These are phyloP conservation scores for Apus apus DNA, from an alignment of 2,113 vertebrate species.

Conservation along the genomic window DNA sequence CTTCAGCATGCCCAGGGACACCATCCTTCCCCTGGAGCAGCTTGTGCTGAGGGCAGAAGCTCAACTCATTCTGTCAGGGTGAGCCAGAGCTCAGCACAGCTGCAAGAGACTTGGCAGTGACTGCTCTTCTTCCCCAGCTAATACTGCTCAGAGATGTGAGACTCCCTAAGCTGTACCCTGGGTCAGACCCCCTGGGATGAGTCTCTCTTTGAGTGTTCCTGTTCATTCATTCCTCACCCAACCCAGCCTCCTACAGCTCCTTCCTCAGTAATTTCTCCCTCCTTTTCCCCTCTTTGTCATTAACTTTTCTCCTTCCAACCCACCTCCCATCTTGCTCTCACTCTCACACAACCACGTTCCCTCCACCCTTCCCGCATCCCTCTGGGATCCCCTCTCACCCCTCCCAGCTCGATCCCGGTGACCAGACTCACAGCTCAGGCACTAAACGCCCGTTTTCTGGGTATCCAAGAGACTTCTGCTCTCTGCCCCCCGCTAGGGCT, in stretches of 20 bases:
- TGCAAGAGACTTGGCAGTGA: not conserved
- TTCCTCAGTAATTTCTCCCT: slow-evolving; percentile 15
- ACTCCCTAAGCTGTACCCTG: not conserved
- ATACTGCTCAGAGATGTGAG: not conserved
- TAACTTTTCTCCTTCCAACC: not conserved
- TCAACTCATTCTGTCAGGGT: accelerated
- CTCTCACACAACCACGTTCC: not conserved
- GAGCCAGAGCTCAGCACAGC: not conserved
- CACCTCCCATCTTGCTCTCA: not conserved
- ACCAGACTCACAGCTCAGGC: not conserved
- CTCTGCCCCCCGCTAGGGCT: not conserved
- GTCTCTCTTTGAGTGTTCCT: not conserved
- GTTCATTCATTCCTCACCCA: slow-evolving; percentile 10
- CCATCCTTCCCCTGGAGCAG: accelerated
- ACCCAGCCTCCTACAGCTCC: not conserved
- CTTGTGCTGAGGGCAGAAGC: not conserved
- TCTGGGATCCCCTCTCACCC: not conserved
- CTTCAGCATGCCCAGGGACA: not conserved
- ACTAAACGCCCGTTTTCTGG: not conserved
- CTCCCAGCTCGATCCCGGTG: not conserved
- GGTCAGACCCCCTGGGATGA: not conserved
- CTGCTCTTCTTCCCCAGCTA: not conserved
- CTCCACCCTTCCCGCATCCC: not conserved
- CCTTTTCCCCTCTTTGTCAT: not conserved
- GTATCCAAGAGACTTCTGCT: accelerated